Evolutionary conservation across 1,140 invertebrate species (phyloP).

Genomic region (Papilio xuthus): DNA sequence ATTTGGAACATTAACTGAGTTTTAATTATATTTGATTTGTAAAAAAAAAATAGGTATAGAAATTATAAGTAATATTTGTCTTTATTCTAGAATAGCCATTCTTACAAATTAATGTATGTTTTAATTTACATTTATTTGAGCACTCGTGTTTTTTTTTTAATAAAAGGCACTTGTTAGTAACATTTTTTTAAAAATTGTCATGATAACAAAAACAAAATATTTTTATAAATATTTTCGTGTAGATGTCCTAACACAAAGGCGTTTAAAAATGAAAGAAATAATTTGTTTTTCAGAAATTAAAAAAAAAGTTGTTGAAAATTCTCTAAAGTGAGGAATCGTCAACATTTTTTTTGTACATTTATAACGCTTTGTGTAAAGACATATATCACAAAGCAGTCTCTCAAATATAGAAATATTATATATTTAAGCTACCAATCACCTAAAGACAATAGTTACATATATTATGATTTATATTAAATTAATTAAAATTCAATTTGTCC

Average conservation of each 20-base stretch:
- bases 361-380: conserved; percentile 18
- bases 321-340: too few relatives aligned
- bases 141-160: background rate
- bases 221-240: background rate
- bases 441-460: background rate
- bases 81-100: background rate
- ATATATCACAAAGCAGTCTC: conserved; percentile 34
- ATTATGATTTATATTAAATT: background rate
- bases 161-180: conserved; percentile 2
- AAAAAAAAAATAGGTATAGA: too few relatives aligned
- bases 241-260: conserved; percentile 2
- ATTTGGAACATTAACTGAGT: too few relatives aligned
- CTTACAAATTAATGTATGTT: background rate
- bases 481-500: background rate
- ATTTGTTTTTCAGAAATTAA: too few relatives aligned
- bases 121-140: background rate
- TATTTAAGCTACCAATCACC: conserved; percentile 24
- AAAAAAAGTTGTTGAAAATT: too few relatives aligned
- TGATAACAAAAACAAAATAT: background rate
- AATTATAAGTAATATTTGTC: background rate
- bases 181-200: conserved; percentile 24
- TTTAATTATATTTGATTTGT: too few relatives aligned
- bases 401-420: conserved; percentile 23
- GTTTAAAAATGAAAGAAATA: background rate
- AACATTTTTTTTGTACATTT: background rate